Percentiles rank a stretch among this genome's conserved stretches.
These are phyloP conservation scores for Ia io DNA, from an alignment of 2,113 vertebrate species.

Conservation along the genomic window DNA sequence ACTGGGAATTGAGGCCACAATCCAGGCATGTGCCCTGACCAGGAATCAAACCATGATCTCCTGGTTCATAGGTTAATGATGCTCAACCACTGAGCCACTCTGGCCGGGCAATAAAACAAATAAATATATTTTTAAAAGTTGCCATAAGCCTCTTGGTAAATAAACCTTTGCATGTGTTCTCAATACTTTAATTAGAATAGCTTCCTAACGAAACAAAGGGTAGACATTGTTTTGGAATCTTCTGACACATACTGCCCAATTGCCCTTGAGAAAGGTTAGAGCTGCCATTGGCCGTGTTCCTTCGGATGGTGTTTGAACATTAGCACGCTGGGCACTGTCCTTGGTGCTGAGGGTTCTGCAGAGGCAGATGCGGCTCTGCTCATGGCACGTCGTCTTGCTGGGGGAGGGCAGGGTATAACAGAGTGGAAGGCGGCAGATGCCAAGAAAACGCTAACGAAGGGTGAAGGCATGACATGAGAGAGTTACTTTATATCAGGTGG, in stretches of 20 bases:
- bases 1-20: too few relatives aligned
- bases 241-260: neutral
- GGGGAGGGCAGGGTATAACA: too few relatives aligned
- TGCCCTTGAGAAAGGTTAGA: neutral
- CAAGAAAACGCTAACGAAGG: neutral
- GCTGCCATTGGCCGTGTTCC: fast-evolving
- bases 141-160: neutral
- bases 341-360: slow-evolving; percentile 41
- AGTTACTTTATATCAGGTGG: neutral
- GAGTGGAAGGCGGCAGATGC: neutral
- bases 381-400: fast-evolving
- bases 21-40: too few relatives aligned
- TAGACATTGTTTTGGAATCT: neutral
- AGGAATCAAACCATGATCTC: too few relatives aligned
- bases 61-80: too few relatives aligned
- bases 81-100: too few relatives aligned
- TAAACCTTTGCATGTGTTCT: neutral
- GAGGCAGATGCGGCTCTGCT: fast-evolving
- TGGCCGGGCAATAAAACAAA: neutral
- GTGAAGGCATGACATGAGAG: neutral
- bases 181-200: neutral
- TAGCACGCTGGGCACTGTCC: neutral
- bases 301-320: fast-evolving
- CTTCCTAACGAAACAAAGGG: neutral
- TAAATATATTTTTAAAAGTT: neutral